These are phyloP conservation scores for Achatina immaculata DNA, from an alignment of 1,140 invertebrate genomes.

Conservation along the genomic window DNA sequence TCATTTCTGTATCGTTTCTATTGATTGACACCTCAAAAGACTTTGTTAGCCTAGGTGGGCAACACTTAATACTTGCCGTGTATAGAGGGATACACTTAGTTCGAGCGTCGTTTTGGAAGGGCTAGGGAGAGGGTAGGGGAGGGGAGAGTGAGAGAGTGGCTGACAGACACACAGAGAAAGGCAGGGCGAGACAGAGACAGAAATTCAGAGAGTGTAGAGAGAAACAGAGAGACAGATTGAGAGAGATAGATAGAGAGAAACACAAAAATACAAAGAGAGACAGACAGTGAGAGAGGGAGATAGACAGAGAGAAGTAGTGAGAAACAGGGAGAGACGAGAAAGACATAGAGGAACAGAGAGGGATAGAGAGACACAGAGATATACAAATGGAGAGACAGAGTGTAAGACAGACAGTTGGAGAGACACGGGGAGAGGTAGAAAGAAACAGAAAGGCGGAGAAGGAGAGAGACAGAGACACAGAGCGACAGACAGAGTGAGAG, in stretches of 20 bases:
- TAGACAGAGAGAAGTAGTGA: no score
- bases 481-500: no score
- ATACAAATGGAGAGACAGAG: neutral
- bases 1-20: neutral
- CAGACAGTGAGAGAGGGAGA: no score
- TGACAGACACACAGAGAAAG: neutral
- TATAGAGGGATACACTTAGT: neutral
- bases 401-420: neutral
- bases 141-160: neutral
- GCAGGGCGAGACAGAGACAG: neutral
- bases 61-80: neutral
- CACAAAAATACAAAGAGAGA: no score
- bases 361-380: no score
- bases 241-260: no score
- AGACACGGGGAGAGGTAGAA: neutral
- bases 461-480: no score
- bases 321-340: no score
- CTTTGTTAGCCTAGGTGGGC: neutral
- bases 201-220: neutral
- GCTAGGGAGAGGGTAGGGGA: neutral
- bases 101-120: neutral
- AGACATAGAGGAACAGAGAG: no score
- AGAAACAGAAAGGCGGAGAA: no score
- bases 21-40: conserved; percentile 14
- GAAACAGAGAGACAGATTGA: no score